Base-by-base conservation (phyloP, 64 coral and sea anemone genomes). In the Montipora foliosa region DNA sequence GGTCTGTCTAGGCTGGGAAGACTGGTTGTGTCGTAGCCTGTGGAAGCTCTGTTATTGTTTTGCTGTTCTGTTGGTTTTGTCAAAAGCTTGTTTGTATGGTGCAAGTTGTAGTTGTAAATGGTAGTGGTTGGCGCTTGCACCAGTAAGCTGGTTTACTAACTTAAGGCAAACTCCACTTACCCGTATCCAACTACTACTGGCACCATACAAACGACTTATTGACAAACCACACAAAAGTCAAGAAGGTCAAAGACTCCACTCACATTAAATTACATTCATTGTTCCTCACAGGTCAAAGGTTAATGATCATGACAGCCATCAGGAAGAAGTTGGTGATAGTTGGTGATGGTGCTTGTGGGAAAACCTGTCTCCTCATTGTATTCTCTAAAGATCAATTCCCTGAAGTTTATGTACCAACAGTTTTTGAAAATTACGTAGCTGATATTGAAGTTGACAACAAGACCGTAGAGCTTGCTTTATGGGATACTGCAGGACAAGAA, bases 341-440 rank as follows among this genome's bases (percentile, higher is more conserved):
- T n/a, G 89, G 97, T 77, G 97, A 98, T 98, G 97, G 97, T 94
- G 97, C 97, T 44, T 98, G 97, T 95, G 97, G 97, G 22, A 98
- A 98, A 92, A 98, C 97, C 1, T 98, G 97, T 87, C 91, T 98
- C 55, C 88, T 98, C 52, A 98, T 98, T 14, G 97, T 98, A 21
- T 98, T 98, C 70, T 98, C 96, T 74, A 98, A 98, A 82, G 96
- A 98, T 90, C 96, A 98, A 53, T 98, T 98, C 58, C 96, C 96
- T 76, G 96, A 98, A 90, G 96, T 98, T 50, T 98, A 98, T 93
- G 96, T 98, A 25, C 96, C 96, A 37, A 98, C 96, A 61, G 96
- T 98, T 21, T 98, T 98, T 94, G 96, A 98, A 79, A 98, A 98
- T 94, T 98, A 98, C 83, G 96, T 98, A 29, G 96, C 96, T 12